Conservation (phyloP, 2,797 vertebrate species). For the Acipenser transmontanus region DNA sequence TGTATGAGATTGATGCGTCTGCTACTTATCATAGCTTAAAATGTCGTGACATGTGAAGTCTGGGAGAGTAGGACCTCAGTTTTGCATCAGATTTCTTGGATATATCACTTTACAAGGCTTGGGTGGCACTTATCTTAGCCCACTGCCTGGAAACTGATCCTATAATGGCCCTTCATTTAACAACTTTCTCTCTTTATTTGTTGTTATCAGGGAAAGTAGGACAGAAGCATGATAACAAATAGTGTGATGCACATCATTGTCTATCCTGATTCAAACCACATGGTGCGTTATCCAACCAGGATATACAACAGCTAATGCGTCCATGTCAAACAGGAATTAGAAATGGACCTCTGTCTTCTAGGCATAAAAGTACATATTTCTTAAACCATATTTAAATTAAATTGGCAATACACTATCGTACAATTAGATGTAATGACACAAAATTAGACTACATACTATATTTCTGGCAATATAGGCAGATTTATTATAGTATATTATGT, state of each 20-base stretch:
- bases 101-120: background rate
- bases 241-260: background rate
- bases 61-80: background rate
- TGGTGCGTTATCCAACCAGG: background rate
- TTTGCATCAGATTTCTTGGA: background rate
- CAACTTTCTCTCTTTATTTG: conserved; percentile 4
- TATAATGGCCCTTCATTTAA: conserved; percentile 7
- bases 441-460: too few relatives aligned
- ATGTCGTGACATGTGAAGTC: conserved; percentile 27
- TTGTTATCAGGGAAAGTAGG: conserved; percentile 6
- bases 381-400: too few relatives aligned
- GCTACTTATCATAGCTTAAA: conserved; percentile 10
- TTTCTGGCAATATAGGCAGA: too few relatives aligned
- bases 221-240: background rate
- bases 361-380: background rate
- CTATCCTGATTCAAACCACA: conserved; percentile 1
- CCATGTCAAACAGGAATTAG: background rate
- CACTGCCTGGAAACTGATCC: background rate
- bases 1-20: conserved; percentile 7
- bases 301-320: background rate
- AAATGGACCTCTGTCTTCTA: background rate
- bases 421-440: too few relatives aligned
- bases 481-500: too few relatives aligned
- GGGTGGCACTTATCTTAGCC: conserved; percentile 1
- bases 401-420: too few relatives aligned